Evolutionary conservation across 2,888 invertebrate species (phyloP).

Genomic region (Netelia fuscicornis): DNA sequence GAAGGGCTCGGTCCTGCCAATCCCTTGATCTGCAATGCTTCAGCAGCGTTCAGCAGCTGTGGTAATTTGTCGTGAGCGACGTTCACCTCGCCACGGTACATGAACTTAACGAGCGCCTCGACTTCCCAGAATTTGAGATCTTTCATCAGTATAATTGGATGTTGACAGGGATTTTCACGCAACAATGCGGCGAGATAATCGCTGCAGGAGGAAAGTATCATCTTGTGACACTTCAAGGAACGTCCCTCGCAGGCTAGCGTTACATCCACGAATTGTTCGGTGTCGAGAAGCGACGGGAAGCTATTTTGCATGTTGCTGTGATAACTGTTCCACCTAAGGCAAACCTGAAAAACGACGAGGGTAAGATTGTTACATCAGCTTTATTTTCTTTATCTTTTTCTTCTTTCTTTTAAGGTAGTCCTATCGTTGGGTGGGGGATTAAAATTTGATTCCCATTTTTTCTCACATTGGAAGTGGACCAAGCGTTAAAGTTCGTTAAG

Average conservation of each 20-base stretch:
- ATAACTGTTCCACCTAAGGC: constrained; percentile 93
- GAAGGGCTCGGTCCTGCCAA: constrained; percentile 83
- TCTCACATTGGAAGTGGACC: no score
- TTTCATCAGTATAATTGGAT: constrained; percentile 93
- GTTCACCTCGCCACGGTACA: constrained; percentile 96
- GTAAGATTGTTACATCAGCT: background rate
- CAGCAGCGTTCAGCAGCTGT: constrained; percentile 93
- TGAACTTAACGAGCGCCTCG: constrained; percentile 94
- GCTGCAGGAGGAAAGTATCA: constrained; percentile 94
- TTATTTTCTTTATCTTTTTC: background rate
- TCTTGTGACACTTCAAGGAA: constrained; percentile 94
- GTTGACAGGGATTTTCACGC: constrained; percentile 94
- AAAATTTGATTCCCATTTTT: no score
- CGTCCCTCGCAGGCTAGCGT: constrained; percentile 95
- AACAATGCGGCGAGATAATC: constrained; percentile 93
- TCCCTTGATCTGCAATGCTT: constrained; percentile 93
- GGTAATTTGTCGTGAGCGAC: constrained; percentile 94
- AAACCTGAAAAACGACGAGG: constrained; percentile 86
- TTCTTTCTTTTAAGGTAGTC: no score
- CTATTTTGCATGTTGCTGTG: constrained; percentile 92
- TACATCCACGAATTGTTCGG: constrained; percentile 95
- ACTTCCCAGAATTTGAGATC: constrained; percentile 94
- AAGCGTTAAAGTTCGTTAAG: no score
- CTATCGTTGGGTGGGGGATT: no score
- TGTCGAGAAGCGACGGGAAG: constrained; percentile 90